Evolutionary conservation across 2,113 vertebrate genomes (phyloP).

Genomic region (Myrmecobius fasciatus): DNA sequence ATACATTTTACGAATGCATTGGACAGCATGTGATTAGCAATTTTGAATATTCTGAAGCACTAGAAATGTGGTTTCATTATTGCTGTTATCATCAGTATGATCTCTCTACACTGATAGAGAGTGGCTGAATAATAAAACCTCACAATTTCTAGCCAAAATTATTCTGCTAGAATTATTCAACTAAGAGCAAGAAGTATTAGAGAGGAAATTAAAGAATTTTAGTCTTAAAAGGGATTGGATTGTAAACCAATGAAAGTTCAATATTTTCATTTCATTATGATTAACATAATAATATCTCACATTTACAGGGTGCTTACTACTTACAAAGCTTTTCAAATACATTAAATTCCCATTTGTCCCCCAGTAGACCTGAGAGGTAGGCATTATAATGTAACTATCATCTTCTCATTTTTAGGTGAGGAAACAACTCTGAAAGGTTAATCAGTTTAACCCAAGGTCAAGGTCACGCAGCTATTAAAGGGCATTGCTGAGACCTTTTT

Average conservation of each 20-base stretch:
- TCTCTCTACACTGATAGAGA: not conserved
- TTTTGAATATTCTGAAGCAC: conserved; percentile 21
- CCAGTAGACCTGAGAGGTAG: not conserved
- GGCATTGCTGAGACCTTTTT: not conserved
- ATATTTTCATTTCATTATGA: not conserved
- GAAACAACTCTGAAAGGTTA: not conserved
- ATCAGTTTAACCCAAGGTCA: not conserved
- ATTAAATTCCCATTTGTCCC: not conserved
- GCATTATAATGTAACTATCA: not conserved
- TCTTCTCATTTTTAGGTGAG: not conserved
- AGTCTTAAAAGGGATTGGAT: not conserved
- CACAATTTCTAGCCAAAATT: not conserved
- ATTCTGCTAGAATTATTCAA: not conserved
- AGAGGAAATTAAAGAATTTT: not conserved
- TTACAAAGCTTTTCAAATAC: not conserved
- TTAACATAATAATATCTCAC: not conserved
- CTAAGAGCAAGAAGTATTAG: not conserved
- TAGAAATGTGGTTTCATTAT: not conserved
- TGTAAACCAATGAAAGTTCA: not conserved
- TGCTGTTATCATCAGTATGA: not conserved
- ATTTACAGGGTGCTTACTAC: not conserved
- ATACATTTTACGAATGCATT: not conserved
- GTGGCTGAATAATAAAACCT: not conserved
- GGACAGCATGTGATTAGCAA: not conserved
- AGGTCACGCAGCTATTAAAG: not conserved